Evolutionary conservation across 2,888 invertebrate genomes (phyloP).

Genomic region (Hetaerina titia): DNA sequence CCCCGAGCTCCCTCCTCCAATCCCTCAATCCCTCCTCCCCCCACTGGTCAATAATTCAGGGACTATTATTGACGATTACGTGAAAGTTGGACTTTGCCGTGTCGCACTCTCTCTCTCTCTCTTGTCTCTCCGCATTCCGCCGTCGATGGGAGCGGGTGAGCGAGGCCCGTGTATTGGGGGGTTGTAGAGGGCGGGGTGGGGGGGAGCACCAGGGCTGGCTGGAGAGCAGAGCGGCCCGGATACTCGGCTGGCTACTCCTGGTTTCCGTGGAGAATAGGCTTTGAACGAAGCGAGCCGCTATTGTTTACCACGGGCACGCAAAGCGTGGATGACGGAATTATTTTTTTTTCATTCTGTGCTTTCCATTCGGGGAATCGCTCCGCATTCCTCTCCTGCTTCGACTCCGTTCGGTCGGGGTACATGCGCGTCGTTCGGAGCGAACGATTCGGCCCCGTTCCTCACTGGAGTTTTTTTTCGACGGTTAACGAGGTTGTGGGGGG

Average conservation of each 20-base stretch:
- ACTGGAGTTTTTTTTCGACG: background rate
- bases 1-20: background rate
- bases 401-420: background rate
- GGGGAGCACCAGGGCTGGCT: background rate
- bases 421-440: background rate
- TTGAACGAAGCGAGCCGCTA: background rate
- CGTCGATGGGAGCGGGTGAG: background rate
- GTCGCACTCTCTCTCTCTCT: constrained; percentile 43
- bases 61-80: constrained; percentile 37
- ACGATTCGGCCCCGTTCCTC: background rate
- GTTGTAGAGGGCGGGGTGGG: background rate
- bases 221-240: constrained; percentile 22
- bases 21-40: background rate
- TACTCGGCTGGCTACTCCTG: constrained; percentile 59
- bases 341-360: background rate
- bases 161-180: background rate
- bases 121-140: constrained; percentile 57
- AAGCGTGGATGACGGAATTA: constrained; percentile 14
- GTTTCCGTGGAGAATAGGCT: background rate
- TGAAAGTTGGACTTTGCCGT: constrained; percentile 32
- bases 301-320: constrained; percentile 53
- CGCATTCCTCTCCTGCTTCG: background rate
- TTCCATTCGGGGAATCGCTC: background rate
- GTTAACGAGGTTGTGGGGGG: too few species aligned
- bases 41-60: constrained; percentile 5